phyloP scores from a whole-genome alignment of 2,888 invertebrate genomes.

The Plemyria rubiginata region DNA sequence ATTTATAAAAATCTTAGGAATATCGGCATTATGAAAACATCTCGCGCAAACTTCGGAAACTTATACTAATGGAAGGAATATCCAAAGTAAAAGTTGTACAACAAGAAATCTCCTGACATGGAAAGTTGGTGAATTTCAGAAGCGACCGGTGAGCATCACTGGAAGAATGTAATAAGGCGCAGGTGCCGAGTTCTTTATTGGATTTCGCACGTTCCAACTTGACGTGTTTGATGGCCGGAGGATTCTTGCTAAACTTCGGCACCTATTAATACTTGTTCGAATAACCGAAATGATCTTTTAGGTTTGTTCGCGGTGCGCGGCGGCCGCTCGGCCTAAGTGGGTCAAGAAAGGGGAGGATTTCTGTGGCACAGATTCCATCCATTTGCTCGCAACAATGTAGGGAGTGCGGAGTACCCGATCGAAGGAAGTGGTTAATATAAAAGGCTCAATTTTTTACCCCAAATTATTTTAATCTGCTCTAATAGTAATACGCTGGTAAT shows the following conservation, averaged over 20 bases:
- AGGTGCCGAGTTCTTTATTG: slow-evolving; percentile 84
- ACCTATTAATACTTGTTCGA: slow-evolving; percentile 70
- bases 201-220: slow-evolving; percentile 80
- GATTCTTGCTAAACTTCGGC: slow-evolving; percentile 80
- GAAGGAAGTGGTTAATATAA: slow-evolving; percentile 32
- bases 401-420: slow-evolving; percentile 28
- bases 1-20: slow-evolving; percentile 44
- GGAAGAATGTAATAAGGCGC: slow-evolving; percentile 83
- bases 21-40: slow-evolving; percentile 65
- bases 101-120: slow-evolving; percentile 76
- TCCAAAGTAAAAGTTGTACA: slow-evolving; percentile 79
- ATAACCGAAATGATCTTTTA: slow-evolving; percentile 56
- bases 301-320: slow-evolving; percentile 41
- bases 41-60: slow-evolving; percentile 64
- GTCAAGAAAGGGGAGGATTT: slow-evolving; percentile 41
- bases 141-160: slow-evolving; percentile 71
- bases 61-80: slow-evolving; percentile 79
- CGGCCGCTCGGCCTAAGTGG: slow-evolving; percentile 32
- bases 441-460: slow-evolving; percentile 23
- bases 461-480: slow-evolving; percentile 23
- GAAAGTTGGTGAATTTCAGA: slow-evolving; percentile 77
- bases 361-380: slow-evolving; percentile 38
- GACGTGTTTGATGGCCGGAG: slow-evolving; percentile 82
- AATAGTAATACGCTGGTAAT: slow-evolving; percentile 14
- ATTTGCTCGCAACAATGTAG: slow-evolving; percentile 38